Percentiles rank a stretch among this genome's conserved stretches.
These are phyloP conservation scores for Dryoscopus gambensis DNA, from an alignment of 2,113 vertebrate species.

Conservation along the genomic window DNA sequence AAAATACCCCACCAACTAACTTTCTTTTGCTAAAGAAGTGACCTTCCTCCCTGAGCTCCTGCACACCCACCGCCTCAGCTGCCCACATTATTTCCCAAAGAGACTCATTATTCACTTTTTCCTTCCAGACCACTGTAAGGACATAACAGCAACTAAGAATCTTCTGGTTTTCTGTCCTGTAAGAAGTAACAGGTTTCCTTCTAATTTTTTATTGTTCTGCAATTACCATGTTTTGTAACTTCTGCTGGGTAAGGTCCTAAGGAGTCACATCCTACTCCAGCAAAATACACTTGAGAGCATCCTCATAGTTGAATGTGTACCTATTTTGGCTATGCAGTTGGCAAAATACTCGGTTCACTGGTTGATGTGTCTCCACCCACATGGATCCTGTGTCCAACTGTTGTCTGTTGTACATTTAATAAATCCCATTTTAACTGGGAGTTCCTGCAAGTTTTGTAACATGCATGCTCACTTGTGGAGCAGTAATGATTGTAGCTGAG, in stretches of 20 bases:
- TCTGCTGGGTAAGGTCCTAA: neutral
- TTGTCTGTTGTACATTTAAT: neutral
- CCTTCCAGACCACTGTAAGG: neutral
- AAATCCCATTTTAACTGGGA: neutral
- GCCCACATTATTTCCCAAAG: neutral
- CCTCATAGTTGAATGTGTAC: neutral
- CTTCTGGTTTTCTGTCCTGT: neutral
- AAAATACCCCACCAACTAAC: neutral
- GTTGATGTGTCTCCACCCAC: neutral
- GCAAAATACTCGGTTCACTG: neutral
- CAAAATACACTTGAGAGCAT: neutral
- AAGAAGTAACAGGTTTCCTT: neutral
- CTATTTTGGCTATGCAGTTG: neutral
- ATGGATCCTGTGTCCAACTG: neutral
- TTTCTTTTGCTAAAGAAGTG: neutral
- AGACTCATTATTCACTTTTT: neutral
- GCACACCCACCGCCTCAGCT: neutral
- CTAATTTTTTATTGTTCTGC: neutral
- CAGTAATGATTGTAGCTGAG: neutral
- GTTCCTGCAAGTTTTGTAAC: neutral
- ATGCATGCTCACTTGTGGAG: neutral
- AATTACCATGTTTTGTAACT: fast-evolving
- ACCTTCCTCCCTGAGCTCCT: neutral
- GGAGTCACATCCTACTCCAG: neutral
- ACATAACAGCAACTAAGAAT: neutral